Base-by-base conservation (phyloP, 2,888 invertebrate species). In the Microchrysa polita region DNA sequence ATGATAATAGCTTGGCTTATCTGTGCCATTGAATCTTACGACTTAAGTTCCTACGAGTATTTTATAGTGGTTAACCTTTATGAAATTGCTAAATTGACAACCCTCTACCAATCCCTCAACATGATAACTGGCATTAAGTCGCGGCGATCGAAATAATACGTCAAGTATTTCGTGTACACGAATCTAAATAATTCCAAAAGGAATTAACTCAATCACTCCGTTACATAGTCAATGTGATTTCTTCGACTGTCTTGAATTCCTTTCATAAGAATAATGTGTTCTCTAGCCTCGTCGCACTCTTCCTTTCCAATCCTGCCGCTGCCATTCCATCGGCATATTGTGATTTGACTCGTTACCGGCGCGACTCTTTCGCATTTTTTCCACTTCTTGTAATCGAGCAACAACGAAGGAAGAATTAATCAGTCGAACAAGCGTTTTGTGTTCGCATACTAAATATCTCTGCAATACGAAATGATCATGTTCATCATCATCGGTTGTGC, bases 321-420 rank as follows among this genome's bases (percentile, higher is more conserved):
- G n/a, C n/a, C n/a, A n/a, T n/a, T n/a, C n/a, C n/a, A n/a, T 61
- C 61, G 40, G n/a, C 40, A 18, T 16, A 61, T 61, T 40, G 61
- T 61, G n/a, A n/a, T 61, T 61, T 52, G 53, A 34, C 27, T 34
- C 27, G 27, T 34, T 34, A 34, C 27, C 27, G 27, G 27, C 27
- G 27, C 27, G 27, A 34, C 27, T 67, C 57, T 57, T 12, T 57
- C 27, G 20, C 42, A 57, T 34, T 23, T n/a, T 42, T 18, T 16
- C 14, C 48, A 16, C 22, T 34, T 22, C 7, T 55, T 40, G 57
- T 55, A 40, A 34, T 12, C 27, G 27, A 34, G 53, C 18, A 67
- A n/a, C n/a, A n/a, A 44, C 55, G 1, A 52, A 67, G 52, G 67
- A 67, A 67, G 67, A 67, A 67, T 67, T 67, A 67, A 67, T 67